A percentile compares a stretch with the other conserved stretches of the same genome.
These are phyloP conservation scores for Mola mola DNA, from an alignment of 2,113 vertebrate species.

Conservation along the genomic window DNA sequence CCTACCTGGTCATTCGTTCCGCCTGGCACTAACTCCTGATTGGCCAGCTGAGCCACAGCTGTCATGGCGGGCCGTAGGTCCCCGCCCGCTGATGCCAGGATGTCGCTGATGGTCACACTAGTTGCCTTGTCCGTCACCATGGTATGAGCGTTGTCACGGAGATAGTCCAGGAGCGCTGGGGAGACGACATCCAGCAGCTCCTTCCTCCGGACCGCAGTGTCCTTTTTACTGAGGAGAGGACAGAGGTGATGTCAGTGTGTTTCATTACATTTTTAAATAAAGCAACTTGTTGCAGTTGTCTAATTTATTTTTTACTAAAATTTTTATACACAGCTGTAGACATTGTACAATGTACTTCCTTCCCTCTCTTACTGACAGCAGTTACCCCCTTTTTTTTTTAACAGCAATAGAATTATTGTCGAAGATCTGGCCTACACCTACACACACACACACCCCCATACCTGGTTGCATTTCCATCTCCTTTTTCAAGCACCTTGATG, in stretches of 20 bases:
- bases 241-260: neutral
- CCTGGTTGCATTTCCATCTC: slow-evolving; percentile 92
- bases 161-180: slow-evolving; percentile 83
- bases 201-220: slow-evolving; percentile 76
- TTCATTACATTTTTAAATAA: too few species aligned
- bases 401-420: too few species aligned
- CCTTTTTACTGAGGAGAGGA: slow-evolving; percentile 88
- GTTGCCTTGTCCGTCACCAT: slow-evolving; percentile 87
- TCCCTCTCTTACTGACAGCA: neutral
- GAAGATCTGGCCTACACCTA: too few species aligned
- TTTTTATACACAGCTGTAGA: too few species aligned
- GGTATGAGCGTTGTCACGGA: slow-evolving; percentile 82
- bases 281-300: too few species aligned
- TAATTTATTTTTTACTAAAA: too few species aligned
- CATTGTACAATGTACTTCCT: too few species aligned
- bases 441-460: too few species aligned
- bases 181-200: slow-evolving; percentile 93
- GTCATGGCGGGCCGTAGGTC: slow-evolving; percentile 88
- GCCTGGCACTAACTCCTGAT: slow-evolving; percentile 85
- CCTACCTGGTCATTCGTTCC: slow-evolving; percentile 85
- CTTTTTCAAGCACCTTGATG: slow-evolving; percentile 87
- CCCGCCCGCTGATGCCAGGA: slow-evolving; percentile 85
- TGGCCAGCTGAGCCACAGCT: slow-evolving; percentile 87
- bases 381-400: too few species aligned
- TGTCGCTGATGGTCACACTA: slow-evolving; percentile 86